Evolutionary conservation across 2,113 vertebrate species (phyloP), one percentile per base, ranked within the genome.

Genomic region (Illadopsis cleaveri): DNA sequence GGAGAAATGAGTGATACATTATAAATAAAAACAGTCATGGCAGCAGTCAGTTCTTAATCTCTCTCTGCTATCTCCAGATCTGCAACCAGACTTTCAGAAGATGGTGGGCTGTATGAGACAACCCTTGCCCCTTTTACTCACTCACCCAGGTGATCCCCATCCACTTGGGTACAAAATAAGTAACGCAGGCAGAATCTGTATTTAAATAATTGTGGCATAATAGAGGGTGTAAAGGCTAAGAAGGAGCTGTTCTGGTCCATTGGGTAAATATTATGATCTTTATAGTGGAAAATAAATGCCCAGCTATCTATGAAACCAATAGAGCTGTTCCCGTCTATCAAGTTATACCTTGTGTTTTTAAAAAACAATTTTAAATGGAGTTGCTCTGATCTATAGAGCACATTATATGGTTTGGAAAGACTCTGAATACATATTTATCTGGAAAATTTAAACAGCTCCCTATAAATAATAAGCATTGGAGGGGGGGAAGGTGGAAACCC

Each of bases 131-230:
- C 82, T 82, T 95, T 86, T 95, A 96, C n/a, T 88, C 72, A 66
- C 76, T 96, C 88, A 90, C 58, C 33, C 85, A 95, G 91, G 76
- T 86, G 88, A 90, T 93, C 70, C 22, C 42, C 76, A 88, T 70
- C 60, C 82, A 51, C 82, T 86, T 48, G 72, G 76, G 76, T 78
- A 64, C 79, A 78, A 95, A 93, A 95, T 71, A 95, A 96, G 79
- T 91, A 95, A 86, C 47, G 79, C 72, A 81, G 71, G 80, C 37
- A 82, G 82, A 50, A 92, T 84, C 65, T 58, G 69, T 91, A 95
- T 96, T 97, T 95, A 96, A 97, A 96, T 96, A 95, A 96, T 83
- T 84, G 81, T 94, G 77, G 77, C 64, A 91, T 97, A 95, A 95
- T 82, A 91, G 89, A 60, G 53, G 71, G 94, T 95, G 88, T 95